phyloP scores from a whole-genome alignment of 2,113 vertebrate genomes.

The Dasypus novemcinctus region DNA sequence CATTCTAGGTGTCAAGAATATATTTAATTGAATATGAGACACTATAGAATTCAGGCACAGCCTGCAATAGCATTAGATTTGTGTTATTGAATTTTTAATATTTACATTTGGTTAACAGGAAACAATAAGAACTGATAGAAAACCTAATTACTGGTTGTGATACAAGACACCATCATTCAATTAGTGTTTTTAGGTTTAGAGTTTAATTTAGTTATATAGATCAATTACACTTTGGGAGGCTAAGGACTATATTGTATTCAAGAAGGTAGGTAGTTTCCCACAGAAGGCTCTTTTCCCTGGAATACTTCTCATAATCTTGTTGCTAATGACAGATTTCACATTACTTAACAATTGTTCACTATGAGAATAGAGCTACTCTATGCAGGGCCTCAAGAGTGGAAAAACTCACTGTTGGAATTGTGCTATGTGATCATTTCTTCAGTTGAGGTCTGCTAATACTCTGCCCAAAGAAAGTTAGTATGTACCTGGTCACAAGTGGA shows the following conservation, averaged over 20 bases:
- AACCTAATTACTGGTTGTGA: background rate
- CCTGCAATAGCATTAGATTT: background rate
- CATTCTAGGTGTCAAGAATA: background rate
- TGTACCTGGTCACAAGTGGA: background rate
- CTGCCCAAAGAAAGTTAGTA: background rate
- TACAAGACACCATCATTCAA: background rate
- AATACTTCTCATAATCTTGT: background rate
- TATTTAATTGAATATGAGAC: constrained; percentile 19
- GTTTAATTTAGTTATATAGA: background rate
- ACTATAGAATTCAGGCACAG: background rate
- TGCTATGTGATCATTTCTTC: background rate
- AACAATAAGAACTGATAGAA: background rate
- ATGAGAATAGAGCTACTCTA: background rate
- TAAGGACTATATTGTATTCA: background rate
- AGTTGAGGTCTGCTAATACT: background rate
- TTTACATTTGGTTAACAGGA: constrained; percentile 26
- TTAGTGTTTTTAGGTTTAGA: background rate
- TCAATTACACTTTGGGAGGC: background rate
- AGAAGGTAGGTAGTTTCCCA: background rate
- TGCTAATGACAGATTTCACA: background rate
- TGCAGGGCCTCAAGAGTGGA: background rate
- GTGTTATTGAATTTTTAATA: constrained; percentile 39
- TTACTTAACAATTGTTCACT: background rate
- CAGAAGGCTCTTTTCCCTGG: background rate
- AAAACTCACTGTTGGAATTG: background rate